Evolutionary conservation across 2,888 invertebrate genomes (phyloP), one percentile per base, ranked within the genome.

Genomic region (Leptothorax acervorum): DNA sequence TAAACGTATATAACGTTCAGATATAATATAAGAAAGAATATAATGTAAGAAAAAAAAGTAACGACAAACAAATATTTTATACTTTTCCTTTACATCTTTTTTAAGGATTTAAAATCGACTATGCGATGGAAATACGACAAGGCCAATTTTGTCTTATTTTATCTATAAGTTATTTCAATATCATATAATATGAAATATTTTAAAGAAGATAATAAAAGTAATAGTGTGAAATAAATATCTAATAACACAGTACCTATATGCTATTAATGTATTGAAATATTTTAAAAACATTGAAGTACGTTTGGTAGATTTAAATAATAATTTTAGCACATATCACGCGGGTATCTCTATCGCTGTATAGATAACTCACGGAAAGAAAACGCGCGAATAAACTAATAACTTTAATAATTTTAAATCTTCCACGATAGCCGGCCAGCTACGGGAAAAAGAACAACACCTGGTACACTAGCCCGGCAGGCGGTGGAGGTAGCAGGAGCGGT

Each of bases 401-500:
- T n/a, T 28, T n/a, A 62, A 45, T 63, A 18, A 45, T 28, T 48
- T 12, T 42, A 6, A 51, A 45, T 57, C 35, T 78, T 81, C 0
- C 28, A 31, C 93, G 94, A 66, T 95, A 98, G 98, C 97, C 98
- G 92, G 98, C 98, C 89, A 98, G 98, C 95, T 98, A 98, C 96
- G 98, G 98, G 86, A 98, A 98, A 95, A 98, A 98, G 95, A 98
- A 98, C 96, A 98, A 98, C 89, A 97, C 98, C 97, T 98, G 98
- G 95, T 96, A 97, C 95, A 96, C 97, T 78, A 96, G 96, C 65
- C 96, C 96, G 55, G 96, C 95, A 35, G 95, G 95, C 11, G 95
- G 95, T 55, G 95, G 95, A 86, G 91, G 90, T 81, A 91, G 93
- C 57, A 92, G 93, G 94, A 92, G 94, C 92, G 96, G 93, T 95